phyloP scores from a whole-genome alignment of 2,888 invertebrate genomes.

The Spilarctia lutea region DNA sequence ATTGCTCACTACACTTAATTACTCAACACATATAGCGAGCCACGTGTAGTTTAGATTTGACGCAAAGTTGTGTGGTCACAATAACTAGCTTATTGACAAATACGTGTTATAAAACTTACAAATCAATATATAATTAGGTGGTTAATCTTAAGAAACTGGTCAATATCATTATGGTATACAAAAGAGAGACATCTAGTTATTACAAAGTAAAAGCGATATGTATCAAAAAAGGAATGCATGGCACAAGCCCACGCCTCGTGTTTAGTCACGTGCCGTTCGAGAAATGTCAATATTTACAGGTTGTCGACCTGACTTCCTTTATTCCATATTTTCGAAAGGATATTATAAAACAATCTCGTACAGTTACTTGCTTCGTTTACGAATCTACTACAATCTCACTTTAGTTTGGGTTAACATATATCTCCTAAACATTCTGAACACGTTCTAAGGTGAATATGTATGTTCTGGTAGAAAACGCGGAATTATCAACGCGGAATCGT shows the following conservation, averaged over 20 bases:
- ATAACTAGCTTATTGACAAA: constrained; percentile 4
- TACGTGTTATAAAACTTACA: constrained; percentile 13
- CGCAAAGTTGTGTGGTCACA: not conserved
- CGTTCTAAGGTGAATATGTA: constrained; percentile 41
- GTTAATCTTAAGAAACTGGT: constrained; percentile 8
- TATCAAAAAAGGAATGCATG: constrained; percentile 53
- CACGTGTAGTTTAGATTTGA: not conserved
- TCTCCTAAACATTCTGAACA: constrained; percentile 32
- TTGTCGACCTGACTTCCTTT: constrained; percentile 73
- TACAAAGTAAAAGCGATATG: constrained; percentile 26
- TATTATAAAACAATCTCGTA: constrained; percentile 49
- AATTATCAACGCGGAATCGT: constrained; percentile 57
- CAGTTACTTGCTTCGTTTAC: constrained; percentile 12
- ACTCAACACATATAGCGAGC: too few species aligned
- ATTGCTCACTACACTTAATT: too few species aligned
- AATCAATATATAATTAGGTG: constrained; percentile 21
- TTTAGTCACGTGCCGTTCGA: constrained; percentile 71
- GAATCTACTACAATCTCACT: not conserved
- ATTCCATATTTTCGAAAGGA: constrained; percentile 57
- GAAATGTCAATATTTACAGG: constrained; percentile 82
- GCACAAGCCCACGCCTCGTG: constrained; percentile 61
- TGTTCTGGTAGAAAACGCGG: constrained; percentile 48
- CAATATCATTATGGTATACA: not conserved
- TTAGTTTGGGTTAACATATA: constrained; percentile 17
- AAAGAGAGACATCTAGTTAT: not conserved